Base-by-base conservation (phyloP, 2,113 vertebrate species). In the Pseudolaguvia tuberculata region DNA sequence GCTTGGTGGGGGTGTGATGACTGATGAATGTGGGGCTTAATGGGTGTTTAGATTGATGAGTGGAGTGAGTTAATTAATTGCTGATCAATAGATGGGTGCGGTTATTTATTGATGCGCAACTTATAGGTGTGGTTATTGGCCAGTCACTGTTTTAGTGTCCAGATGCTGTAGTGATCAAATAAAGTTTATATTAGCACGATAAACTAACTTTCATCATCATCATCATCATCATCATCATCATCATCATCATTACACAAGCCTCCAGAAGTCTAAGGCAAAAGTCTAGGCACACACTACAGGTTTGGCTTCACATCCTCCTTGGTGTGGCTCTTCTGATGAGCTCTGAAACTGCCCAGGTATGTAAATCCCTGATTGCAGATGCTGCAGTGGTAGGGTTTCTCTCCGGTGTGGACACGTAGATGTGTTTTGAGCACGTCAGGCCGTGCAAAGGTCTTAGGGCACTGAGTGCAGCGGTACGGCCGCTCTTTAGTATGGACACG, bases 241-340 rank as follows among this genome's bases (percentile, higher is more conserved):
- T 4, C 14, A 15, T 14, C 2, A 15, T 17, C 14, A 2, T 17
- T 35, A 42, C 27, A 59, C 14, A 59, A 21, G 9, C 13, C 53
- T 56, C 23, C 8, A 29, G 57, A 10, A 13, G 9, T 35, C 31
- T 35, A 35, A 35, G 6, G 31, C 31, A 35, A 6, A 6, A 35
- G 31, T 58, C 25, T 8, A 2, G 3, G 58, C 10, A 7, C 39
- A 3, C 1, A 47, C 23, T 61, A 59, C 1, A 20, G 45, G 42
- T 21, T 51, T 11, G 14, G 39, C 39, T n/a, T 48, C 1, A 27
- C 13, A 2, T 75, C 53, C 52, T 58, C 73, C 56, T 42, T 42
- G 45, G n/a, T 62, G 75, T 77, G 75, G 3, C 70, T 70, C 51
- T 70, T 77, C 75, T 70, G 56, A 25, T 77, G 75, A 3, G 65